Base-by-base conservation (phyloP, 2,113 vertebrate species). In the Tinamus guttatus region DNA sequence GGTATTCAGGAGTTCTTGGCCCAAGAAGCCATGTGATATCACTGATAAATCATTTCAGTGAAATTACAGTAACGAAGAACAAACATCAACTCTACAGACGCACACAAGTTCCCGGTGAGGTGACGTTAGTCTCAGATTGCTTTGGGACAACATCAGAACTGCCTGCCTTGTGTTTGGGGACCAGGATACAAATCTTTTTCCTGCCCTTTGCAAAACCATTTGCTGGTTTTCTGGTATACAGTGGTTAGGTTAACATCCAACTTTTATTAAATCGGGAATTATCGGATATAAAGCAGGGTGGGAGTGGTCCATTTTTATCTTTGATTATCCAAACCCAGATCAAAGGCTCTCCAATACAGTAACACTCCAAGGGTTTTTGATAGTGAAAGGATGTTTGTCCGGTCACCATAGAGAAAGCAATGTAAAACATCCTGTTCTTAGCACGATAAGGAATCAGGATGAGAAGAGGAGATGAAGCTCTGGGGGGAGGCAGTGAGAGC, bases 271-370 rank as follows among this genome's bases (percentile, higher is more conserved):
- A 78, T 68, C 58, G 68, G 58, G 34, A 65, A 65, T 30, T 30
- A 73, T 17, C 69, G 85, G 64, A 75, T 80, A 80, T 41, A 90
- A 89, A 78, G 81, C 40, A 52, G 60, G 43, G 78, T 91, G 47
- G 90, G 81, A 91, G 90, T 43, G 27, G 82, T 64, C 62, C 75
- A 18, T 91, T 91, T 92, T 93, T 95, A 79, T 95, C 93, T 96
- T 60, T 92, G 93, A 93, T 86, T 96, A 92, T 90, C 94, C 94
- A 90, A 96, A 88, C 86, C 52, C 62, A 93, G 94, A 97, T 97
- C 95, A 97, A 97, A 96, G 97, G 62, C 89, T 83, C 74, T 73
- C 62, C 83, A 77, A 34, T 78, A 65, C 69, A 94, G 95, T 85
- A 82, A 93, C 94, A 78, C 75, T 95, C 54, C 73, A 83, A 94